These are phyloP conservation scores for Macaria notata DNA, from an alignment of 2,888 invertebrate genomes.

Conservation along the genomic window DNA sequence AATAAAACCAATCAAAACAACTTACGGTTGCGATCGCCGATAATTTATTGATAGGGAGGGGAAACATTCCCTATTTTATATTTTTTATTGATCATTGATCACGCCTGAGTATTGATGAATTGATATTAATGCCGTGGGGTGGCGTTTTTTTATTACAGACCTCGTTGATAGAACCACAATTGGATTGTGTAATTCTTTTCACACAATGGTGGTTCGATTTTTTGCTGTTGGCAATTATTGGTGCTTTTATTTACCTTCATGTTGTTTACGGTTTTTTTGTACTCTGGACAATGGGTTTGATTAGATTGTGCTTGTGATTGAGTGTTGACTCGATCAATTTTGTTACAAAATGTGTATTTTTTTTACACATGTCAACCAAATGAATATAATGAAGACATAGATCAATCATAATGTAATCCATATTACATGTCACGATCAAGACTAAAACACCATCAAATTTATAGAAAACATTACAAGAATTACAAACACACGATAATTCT, in stretches of 20 bases:
- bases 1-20: constrained; percentile 52
- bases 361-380: too few relatives aligned
- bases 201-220: constrained; percentile 53
- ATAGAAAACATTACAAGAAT: constrained; percentile 21
- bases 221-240: constrained; percentile 59
- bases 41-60: constrained; percentile 57
- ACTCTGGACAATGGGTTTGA: constrained; percentile 38
- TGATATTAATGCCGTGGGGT: constrained; percentile 77
- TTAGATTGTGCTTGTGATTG: constrained; percentile 31
- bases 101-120: constrained; percentile 81
- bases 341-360: not conserved
- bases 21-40: constrained; percentile 51
- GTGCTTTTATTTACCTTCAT: constrained; percentile 52
- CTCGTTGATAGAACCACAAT: constrained; percentile 73
- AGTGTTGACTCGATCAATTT: constrained; percentile 30
- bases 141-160: constrained; percentile 64
- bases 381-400: too few relatives aligned
- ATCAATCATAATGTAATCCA: too few relatives aligned
- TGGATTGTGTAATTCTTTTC: constrained; percentile 67
- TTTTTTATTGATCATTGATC: constrained; percentile 72
- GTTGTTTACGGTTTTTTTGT: constrained; percentile 44
- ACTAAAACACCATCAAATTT: constrained; percentile 18
- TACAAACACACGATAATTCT: constrained; percentile 31
- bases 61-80: constrained; percentile 52
- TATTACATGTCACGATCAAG: not conserved